phyloP scores from a whole-genome alignment of 2,888 invertebrate genomes.

The Nycteola revayana region DNA sequence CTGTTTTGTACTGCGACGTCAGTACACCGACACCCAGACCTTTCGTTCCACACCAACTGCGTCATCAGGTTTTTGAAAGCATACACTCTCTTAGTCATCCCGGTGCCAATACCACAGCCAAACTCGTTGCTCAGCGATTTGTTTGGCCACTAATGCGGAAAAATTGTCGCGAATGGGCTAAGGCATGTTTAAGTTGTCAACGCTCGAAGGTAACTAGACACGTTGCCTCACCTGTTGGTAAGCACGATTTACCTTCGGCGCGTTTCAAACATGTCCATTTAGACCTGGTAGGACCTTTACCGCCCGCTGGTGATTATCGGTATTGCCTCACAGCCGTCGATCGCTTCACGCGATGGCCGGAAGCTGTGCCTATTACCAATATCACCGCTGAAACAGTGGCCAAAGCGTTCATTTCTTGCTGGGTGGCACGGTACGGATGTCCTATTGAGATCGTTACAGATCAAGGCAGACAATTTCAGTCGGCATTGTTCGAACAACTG shows the following conservation, averaged over 20 bases:
- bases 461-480: slow-evolving; percentile 12
- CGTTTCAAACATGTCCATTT: slow-evolving; percentile 23
- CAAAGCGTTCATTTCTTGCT: not conserved
- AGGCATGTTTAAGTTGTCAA: slow-evolving; percentile 42
- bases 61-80: slow-evolving; percentile 27
- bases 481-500: slow-evolving; percentile 18
- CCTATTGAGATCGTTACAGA: slow-evolving; percentile 4
- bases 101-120: slow-evolving; percentile 25
- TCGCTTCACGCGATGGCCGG: slow-evolving; percentile 2
- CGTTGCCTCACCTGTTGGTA: slow-evolving; percentile 28
- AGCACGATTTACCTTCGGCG: slow-evolving; percentile 25
- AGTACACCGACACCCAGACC: slow-evolving; percentile 23
- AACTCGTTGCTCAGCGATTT: slow-evolving; percentile 36
- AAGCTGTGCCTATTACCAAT: not conserved
- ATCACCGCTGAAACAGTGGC: not conserved
- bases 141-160: slow-evolving; percentile 46
- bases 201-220: slow-evolving; percentile 41
- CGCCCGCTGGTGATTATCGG: slow-evolving; percentile 1
- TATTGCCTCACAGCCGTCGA: slow-evolving; percentile 10
- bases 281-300: slow-evolving; percentile 2
- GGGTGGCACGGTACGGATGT: slow-evolving; percentile 2
- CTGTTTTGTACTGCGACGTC: slow-evolving; percentile 27
- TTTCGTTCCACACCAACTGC: slow-evolving; percentile 17
- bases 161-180: slow-evolving; percentile 40
- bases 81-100: slow-evolving; percentile 30